Base-by-base conservation (phyloP, 2,113 vertebrate genomes). In the Bubo scandiacus region DNA sequence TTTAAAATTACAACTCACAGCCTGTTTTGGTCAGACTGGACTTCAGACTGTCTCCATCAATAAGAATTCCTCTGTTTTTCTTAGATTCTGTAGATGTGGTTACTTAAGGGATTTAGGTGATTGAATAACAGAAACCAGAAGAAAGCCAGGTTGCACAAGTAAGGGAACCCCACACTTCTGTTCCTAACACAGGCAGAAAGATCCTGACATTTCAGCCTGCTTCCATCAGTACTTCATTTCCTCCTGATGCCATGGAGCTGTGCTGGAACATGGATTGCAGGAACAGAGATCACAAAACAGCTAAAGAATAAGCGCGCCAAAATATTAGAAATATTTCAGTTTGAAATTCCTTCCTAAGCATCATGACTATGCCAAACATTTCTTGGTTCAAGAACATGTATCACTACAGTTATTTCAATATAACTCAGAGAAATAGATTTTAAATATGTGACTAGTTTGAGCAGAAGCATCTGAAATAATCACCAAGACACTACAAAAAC, bases 241-340 rank as follows among this genome's bases (percentile, higher is more conserved):
- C 29, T 45, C 32, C n/a, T 6, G 6, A 15, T 3, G 13, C 38
- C 32, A 10, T 0, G 0, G 58, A 40, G 43, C 43, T 54, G 17
- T 10, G 27, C 47, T 43, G 21, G 23, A 23, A 34, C 0, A 5
- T 9, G 52, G 15, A 3, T 3, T 5, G 6, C 49, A 59, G 38
- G 61, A 32, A 20, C 15, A 36, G 14, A 29, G 26, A 5, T 10
- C 11, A 8, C 51, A 43, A n/a, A 38, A 12, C 6, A 70, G 20
- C 16, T 27, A 27, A 36, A 29, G 15, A 27, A 26, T 11, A 40
- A n/a, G 17, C 81, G 25, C 10, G 1, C 25, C 21, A 22, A 78
- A 81, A 36, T 7, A 5, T 25, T 3, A 40, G 23, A 73, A 66
- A 65, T 15, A 40, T 30, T 62, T 81, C 21, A 2, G 10, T 36